Conservation (phyloP, 2,888 invertebrate species). For the Venusia cambrica region DNA sequence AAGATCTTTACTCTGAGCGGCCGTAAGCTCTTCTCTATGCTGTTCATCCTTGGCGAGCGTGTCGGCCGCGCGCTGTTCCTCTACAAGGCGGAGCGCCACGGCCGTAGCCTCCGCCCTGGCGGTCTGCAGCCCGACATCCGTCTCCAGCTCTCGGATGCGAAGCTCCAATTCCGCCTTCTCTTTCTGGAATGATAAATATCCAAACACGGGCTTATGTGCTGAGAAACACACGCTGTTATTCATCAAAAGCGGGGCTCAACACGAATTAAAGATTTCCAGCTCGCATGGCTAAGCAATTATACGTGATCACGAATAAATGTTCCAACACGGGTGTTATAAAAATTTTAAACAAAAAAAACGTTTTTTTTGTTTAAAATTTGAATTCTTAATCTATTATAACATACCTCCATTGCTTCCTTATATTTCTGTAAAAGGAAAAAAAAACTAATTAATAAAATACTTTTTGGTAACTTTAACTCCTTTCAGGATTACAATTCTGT, state of each 20-base stretch:
- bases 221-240: no score
- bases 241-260: no score
- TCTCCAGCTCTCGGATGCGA: conserved; percentile 71
- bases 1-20: conserved; percentile 61
- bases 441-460: conserved; percentile 14
- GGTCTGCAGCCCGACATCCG: conserved; percentile 56
- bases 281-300: no score
- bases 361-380: no score
- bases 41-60: conserved; percentile 53
- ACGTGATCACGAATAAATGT: no score
- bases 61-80: conserved; percentile 60
- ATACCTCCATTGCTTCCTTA: conserved; percentile 73
- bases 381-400: conserved; percentile 20
- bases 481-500: no score
- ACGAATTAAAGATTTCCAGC: no score
- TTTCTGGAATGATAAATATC: conserved; percentile 39
- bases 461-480: background rate
- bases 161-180: conserved; percentile 71
- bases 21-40: conserved; percentile 67
- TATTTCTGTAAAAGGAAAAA: conserved; percentile 65
- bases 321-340: no score
- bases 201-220: no score
- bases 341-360: no score
- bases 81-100: conserved; percentile 51
- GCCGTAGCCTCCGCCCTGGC: conserved; percentile 65